These are phyloP conservation scores for Hippocampus abdominalis DNA, from an alignment of 2,113 vertebrate genomes.

Conservation along the genomic window DNA sequence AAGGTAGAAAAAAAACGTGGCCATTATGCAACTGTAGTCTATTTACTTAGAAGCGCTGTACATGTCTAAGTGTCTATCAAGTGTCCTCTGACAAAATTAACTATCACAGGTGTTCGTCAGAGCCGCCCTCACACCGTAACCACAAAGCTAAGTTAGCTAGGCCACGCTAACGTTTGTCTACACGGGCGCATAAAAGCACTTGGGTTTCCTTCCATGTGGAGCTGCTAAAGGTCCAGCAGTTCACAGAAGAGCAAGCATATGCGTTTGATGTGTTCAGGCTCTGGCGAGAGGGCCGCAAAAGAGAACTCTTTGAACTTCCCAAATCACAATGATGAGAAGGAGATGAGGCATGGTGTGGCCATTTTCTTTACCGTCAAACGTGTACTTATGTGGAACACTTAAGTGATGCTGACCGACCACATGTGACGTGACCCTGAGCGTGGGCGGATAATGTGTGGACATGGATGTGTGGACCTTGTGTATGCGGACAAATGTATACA, in stretches of 20 bases:
- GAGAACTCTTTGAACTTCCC: conserved; percentile 32
- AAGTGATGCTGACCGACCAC: conserved; percentile 7
- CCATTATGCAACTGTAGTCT: not conserved
- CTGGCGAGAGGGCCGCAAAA: conserved; percentile 31
- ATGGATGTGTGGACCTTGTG: not conserved
- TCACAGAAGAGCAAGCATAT: conserved; percentile 1
- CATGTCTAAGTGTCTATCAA: not conserved
- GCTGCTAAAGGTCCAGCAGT: conserved; percentile 3
- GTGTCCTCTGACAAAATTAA: not conserved
- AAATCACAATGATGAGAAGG: conserved; percentile 41
- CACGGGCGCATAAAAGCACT: not conserved
- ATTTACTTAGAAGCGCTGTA: not conserved
- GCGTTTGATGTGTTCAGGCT: conserved; percentile 5
- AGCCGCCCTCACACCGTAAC: not conserved
- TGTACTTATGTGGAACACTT: conserved; percentile 1
- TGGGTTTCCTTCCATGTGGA: conserved; percentile 2
- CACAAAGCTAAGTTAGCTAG: not conserved
- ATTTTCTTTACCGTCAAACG: conserved; percentile 23
- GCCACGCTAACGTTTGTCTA: not conserved
- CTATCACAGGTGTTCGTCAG: not conserved
- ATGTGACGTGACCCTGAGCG: conserved; percentile 8
- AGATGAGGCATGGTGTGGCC: conserved; percentile 28
- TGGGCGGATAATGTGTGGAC: not conserved
- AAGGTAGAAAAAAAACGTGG: not conserved
- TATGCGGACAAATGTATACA: too few relatives aligned